phyloP scores from a whole-genome alignment of 2,888 invertebrate genomes.

The Apoda limacodes region DNA sequence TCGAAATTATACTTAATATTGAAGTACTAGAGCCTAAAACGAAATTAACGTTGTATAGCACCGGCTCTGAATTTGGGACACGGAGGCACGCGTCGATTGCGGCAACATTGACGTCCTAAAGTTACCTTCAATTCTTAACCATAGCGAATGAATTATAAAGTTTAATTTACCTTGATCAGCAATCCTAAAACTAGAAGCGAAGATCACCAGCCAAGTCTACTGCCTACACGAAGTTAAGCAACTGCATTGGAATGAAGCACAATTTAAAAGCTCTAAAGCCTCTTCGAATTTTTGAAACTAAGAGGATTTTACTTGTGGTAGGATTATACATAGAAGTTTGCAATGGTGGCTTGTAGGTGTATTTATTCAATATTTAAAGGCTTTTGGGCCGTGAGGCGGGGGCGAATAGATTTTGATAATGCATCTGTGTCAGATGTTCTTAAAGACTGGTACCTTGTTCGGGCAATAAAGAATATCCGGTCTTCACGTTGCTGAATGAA shows the following conservation, averaged over 20 bases:
- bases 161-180: slow-evolving; percentile 18
- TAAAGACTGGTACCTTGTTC: slow-evolving; percentile 15
- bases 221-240: slow-evolving; percentile 57
- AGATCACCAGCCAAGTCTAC: slow-evolving; percentile 37
- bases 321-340: slow-evolving; percentile 34
- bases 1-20: slow-evolving; percentile 21
- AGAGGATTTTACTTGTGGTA: not conserved
- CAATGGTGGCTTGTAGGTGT: slow-evolving; percentile 41
- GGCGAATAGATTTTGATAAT: slow-evolving; percentile 39
- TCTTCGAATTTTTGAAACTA: slow-evolving; percentile 3
- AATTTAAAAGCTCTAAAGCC: slow-evolving; percentile 24
- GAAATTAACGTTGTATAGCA: too few relatives aligned
- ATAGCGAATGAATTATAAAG: slow-evolving; percentile 24
- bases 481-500: slow-evolving; percentile 33
- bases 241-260: slow-evolving; percentile 35
- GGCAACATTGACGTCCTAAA: slow-evolving; percentile 33
- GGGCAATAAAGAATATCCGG: slow-evolving; percentile 37
- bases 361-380: slow-evolving; percentile 48
- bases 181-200: slow-evolving; percentile 30
- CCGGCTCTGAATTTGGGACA: slow-evolving; percentile 26
- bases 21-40: not conserved
- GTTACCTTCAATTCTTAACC: too few relatives aligned
- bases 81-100: slow-evolving; percentile 56
- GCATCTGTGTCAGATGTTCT: slow-evolving; percentile 47
- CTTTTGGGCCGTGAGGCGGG: slow-evolving; percentile 37